These are phyloP conservation scores for Perccottus glenii DNA, from an alignment of 2,113 vertebrate genomes.

Conservation along the genomic window DNA sequence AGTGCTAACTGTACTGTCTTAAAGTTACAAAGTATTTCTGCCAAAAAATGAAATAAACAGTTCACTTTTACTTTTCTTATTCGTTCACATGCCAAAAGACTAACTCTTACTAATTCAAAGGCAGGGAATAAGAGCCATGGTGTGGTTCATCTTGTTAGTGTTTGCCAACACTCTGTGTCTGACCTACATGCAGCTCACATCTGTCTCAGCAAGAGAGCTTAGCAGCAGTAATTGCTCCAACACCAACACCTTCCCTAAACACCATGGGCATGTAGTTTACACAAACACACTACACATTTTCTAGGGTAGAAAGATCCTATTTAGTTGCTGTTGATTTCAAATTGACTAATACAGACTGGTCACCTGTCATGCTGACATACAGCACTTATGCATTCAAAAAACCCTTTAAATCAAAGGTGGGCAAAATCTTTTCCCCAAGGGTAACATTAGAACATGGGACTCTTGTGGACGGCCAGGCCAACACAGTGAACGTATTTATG, in stretches of 20 bases:
- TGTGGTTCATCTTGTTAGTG: slow-evolving; percentile 4
- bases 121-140: neutral
- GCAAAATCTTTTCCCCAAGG: no score
- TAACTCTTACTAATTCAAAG: slow-evolving; percentile 20
- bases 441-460: no score
- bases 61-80: neutral
- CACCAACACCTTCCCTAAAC: slow-evolving; percentile 2
- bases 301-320: no score
- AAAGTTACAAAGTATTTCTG: neutral
- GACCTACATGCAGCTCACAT: slow-evolving; percentile 53
- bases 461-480: no score
- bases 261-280: neutral
- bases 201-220: slow-evolving; percentile 13
- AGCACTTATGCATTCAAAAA: no score
- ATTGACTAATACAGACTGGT: no score
- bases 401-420: no score
- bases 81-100: neutral
- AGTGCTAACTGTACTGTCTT: no score
- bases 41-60: no score
- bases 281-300: neutral
- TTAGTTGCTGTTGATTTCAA: no score
- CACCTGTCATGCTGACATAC: no score
- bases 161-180: slow-evolving; percentile 7
- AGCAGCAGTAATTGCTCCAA: slow-evolving; percentile 1
- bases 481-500: no score